These are phyloP conservation scores for Brachypteracias leptosomus DNA, from an alignment of 2,113 vertebrate species.

Conservation along the genomic window DNA sequence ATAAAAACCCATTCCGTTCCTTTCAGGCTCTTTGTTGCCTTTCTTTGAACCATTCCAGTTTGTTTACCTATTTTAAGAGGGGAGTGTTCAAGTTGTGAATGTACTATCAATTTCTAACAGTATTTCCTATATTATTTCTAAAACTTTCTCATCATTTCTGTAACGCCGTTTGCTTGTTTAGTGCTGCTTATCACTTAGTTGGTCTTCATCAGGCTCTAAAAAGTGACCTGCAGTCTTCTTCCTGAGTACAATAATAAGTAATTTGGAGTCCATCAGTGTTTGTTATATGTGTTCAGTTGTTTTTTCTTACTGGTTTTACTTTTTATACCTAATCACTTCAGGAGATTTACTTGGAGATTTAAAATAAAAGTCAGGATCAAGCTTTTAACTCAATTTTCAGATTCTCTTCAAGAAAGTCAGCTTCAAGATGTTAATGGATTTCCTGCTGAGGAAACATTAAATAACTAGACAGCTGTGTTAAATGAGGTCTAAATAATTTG, in stretches of 20 bases:
- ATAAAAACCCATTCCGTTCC: neutral
- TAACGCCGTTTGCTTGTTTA: fast-evolving
- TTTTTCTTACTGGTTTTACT: neutral
- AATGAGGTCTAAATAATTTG: neutral
- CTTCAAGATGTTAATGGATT: neutral
- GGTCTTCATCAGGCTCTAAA: neutral
- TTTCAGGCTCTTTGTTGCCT: neutral
- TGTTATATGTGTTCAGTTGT: neutral
- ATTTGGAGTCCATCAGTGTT: neutral
- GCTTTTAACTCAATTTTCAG: neutral
- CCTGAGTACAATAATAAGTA: neutral
- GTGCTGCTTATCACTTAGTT: neutral
- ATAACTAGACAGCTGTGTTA: neutral
- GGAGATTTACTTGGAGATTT: neutral
- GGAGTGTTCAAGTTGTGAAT: neutral
- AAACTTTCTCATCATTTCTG: neutral
- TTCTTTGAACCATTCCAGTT: neutral
- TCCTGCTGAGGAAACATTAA: neutral
- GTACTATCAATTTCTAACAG: neutral
- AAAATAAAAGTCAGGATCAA: neutral
- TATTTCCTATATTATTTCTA: neutral
- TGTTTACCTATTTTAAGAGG: neutral
- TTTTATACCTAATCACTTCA: neutral
- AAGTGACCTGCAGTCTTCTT: neutral
- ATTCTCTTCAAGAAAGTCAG: neutral